phyloP scores from a whole-genome alignment of 2,113 vertebrate species.

The Rhea pennata region DNA sequence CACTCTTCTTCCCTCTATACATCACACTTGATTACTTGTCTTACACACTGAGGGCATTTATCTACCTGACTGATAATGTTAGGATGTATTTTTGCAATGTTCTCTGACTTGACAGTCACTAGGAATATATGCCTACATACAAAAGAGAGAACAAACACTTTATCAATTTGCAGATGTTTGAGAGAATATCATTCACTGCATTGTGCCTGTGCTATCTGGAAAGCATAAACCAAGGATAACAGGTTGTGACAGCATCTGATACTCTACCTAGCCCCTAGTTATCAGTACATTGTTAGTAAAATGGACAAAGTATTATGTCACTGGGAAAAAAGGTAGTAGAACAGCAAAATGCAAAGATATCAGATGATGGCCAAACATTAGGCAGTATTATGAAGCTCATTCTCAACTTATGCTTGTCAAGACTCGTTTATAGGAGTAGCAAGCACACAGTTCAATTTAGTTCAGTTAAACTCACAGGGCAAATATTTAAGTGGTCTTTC shows the following conservation, averaged over 20 bases:
- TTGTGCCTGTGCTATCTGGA: neutral
- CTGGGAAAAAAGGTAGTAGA: neutral
- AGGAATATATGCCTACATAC: neutral
- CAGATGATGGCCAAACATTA: neutral
- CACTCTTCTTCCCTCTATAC: neutral
- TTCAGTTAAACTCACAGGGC: neutral
- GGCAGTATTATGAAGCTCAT: neutral
- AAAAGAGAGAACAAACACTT: neutral
- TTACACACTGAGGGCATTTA: neutral
- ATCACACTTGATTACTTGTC: neutral
- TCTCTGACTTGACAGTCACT: neutral
- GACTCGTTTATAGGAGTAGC: neutral
- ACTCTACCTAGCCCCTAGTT: neutral
- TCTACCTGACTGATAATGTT: neutral
- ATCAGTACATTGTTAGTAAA: neutral
- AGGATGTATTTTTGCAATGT: neutral
- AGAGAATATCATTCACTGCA: neutral
- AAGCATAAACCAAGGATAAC: neutral
- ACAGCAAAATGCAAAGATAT: neutral
- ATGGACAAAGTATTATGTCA: neutral
- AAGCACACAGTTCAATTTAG: neutral
- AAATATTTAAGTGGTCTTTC: neutral
- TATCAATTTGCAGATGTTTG: neutral
- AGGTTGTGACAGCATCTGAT: neutral
- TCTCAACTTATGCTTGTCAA: neutral